Conservation (phyloP, 1,140 invertebrate genomes). For the Trinorchestia longiramus region DNA sequence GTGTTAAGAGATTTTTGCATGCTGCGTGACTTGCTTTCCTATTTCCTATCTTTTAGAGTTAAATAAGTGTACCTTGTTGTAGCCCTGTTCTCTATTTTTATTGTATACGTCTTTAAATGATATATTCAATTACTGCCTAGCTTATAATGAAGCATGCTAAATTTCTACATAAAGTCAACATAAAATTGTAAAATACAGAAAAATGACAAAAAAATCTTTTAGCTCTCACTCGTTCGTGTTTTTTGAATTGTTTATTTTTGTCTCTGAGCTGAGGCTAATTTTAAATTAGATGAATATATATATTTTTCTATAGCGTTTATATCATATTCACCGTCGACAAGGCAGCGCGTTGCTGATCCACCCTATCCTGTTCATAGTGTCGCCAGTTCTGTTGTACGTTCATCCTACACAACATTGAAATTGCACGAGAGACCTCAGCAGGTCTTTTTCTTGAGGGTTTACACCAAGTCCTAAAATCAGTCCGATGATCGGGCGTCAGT, state of each 20-base stretch:
- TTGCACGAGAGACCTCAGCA: not conserved
- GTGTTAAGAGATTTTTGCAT: constrained; percentile 49
- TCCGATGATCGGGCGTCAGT: no score
- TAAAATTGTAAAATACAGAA: constrained; percentile 46
- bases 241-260: constrained; percentile 53
- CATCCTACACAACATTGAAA: not conserved
- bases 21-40: constrained; percentile 45
- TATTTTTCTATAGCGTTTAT: constrained; percentile 55
- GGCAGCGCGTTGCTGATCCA: not conserved
- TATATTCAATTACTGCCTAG: constrained; percentile 55
- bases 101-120: constrained; percentile 55
- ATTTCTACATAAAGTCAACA: constrained; percentile 48
- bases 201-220: constrained; percentile 39
- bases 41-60: constrained; percentile 39
- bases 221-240: constrained; percentile 49
- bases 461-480: no score
- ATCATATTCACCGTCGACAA: constrained; percentile 42
- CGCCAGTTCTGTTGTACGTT: not conserved
- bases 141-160: constrained; percentile 53
- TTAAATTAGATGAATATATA: constrained; percentile 50
- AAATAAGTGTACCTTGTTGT: constrained; percentile 54
- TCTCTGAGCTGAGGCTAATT: constrained; percentile 41
- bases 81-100: constrained; percentile 55
- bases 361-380: not conserved
- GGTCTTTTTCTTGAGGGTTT: no score